Evolutionary conservation across 1,140 invertebrate genomes (phyloP).

Genomic region (Homalodisca vitripennis): DNA sequence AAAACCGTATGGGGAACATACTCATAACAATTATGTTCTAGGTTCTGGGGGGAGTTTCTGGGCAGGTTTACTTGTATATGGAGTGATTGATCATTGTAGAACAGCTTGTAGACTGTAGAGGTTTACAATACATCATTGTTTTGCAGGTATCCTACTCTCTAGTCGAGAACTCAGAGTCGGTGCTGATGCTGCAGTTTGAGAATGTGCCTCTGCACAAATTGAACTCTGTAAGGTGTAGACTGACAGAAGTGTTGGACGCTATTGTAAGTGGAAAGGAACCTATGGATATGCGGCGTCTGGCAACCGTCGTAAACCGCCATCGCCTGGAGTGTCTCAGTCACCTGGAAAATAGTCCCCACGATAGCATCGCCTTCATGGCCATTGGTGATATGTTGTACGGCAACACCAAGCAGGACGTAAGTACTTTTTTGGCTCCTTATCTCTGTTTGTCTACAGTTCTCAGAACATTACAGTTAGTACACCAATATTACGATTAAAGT

Average conservation of each 20-base stretch:
- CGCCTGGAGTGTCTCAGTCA: conserved; percentile 69
- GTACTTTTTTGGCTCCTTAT: conserved; percentile 43
- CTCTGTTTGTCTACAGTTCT: too few relatives aligned
- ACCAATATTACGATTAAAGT: too few relatives aligned
- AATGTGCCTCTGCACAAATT: conserved; percentile 75
- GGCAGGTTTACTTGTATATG: too few relatives aligned
- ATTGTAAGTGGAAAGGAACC: conserved; percentile 52
- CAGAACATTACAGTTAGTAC: too few relatives aligned
- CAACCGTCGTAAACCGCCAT: conserved; percentile 67
- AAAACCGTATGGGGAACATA: too few relatives aligned
- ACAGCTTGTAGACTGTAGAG: too few relatives aligned
- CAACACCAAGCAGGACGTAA: conserved; percentile 69
- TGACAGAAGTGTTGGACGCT: conserved; percentile 55
- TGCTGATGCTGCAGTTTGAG: conserved; percentile 69
- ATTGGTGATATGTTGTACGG: conserved; percentile 85
- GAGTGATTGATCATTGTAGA: too few relatives aligned
- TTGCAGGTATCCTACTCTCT: conserved; percentile 64
- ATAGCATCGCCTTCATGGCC: conserved; percentile 68
- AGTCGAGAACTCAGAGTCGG: conserved; percentile 68
- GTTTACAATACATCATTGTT: conserved; percentile 13
- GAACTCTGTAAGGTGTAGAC: conserved; percentile 57
- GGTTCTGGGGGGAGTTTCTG: too few relatives aligned
- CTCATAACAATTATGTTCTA: too few relatives aligned
- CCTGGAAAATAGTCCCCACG: conserved; percentile 74
- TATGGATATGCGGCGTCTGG: conserved; percentile 75